Evolutionary conservation across 2,113 vertebrate genomes (phyloP).

Genomic region (Phylloscopus trochiloides): DNA sequence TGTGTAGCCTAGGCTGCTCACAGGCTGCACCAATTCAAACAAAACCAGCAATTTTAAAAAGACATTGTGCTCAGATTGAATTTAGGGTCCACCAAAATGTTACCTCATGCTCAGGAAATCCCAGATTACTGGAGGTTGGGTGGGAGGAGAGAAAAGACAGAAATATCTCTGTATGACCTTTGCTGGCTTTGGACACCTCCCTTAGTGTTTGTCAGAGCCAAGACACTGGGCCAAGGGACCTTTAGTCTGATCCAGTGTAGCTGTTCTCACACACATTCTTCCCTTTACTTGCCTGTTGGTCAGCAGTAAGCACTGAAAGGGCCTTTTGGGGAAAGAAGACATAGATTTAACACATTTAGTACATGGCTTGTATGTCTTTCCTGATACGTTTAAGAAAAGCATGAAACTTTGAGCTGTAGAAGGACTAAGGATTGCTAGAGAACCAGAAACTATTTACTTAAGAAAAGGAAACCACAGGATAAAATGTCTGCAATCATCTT

Average conservation of each 20-base stretch:
- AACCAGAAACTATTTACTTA: background rate
- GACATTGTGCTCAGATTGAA: background rate
- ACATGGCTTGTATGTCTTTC: background rate
- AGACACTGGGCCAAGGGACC: background rate
- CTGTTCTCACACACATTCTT: accelerated
- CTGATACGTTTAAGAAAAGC: background rate
- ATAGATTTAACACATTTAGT: background rate
- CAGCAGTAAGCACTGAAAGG: background rate
- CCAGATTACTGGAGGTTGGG: background rate
- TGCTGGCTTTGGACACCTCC: background rate
- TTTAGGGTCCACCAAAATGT: background rate
- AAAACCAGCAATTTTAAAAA: background rate
- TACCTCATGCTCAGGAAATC: background rate
- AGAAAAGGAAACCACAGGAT: background rate
- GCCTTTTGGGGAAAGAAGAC: background rate
- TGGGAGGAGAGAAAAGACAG: background rate
- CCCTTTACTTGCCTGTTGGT: background rate
- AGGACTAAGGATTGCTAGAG: background rate
- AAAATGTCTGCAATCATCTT: background rate
- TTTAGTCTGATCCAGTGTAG: background rate
- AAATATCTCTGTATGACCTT: background rate
- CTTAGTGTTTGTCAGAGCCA: background rate
- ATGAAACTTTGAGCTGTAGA: background rate
- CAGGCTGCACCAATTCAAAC: background rate
- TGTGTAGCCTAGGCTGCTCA: background rate